Base-by-base conservation (phyloP, 2,797 vertebrate species). In the Yasuhikotakia modesta region DNA sequence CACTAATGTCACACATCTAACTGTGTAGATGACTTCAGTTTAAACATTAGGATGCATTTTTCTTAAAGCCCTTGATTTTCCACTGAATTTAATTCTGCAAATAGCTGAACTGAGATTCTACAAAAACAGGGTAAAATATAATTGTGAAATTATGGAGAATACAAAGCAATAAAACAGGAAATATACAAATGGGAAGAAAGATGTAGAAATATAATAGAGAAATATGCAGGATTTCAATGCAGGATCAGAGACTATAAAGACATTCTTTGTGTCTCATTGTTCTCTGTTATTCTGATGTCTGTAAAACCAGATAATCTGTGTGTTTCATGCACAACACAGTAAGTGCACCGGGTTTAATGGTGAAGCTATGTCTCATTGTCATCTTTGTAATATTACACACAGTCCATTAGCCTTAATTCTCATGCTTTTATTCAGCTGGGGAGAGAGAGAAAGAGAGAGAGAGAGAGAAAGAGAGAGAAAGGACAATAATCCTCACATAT, bases 321-420 rank as follows among this genome's bases (percentile, higher is more conserved):
- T 53, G 27, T 50, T 80, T 35, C 14, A 6, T 52, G 19, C 4
- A 14, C 64, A 74, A 35, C 13, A 73, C 64, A 79, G 79, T 76
- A 65, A 72, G 53, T 80, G 87, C 88, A 85, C 76, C 84, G 85
- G 83, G 73, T 83, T 80, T 84, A 35, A 73, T 80, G 83, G 74
- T 82, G 43, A 88, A 89, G 87, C 87, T 89, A 88, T 87, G 76
- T 84, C 83, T 88, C 82, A 87, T 89, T 92, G 89, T 92, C 92
- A 92, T 92, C 90, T 91, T 86, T 79, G 87, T 92, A 87, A 91
- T 89, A 88, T 88, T n/a, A n/a, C 87, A 83, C 86, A 84, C 86
- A 87, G 85, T 86, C 90, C 91, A 93, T 92, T 92, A 91, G 85
- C 86, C 87, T 88, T 87, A 85, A 79, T 87, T 81, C 81, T 79